phyloP scores from a whole-genome alignment of 2,113 vertebrate species.

The Corythoichthys intestinalis region DNA sequence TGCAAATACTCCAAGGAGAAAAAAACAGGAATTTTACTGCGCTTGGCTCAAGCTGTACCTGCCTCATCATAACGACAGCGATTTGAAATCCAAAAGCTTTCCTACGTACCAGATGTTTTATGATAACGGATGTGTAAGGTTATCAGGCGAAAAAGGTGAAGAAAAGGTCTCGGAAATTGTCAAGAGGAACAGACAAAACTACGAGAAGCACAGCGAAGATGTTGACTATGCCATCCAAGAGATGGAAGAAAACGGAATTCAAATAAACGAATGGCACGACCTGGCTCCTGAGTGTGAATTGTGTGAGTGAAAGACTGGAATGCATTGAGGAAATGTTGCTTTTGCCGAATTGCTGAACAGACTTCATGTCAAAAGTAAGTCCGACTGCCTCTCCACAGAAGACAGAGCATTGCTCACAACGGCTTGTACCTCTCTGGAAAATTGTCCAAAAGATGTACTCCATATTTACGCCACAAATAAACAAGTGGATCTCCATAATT shows the following conservation, averaged over 20 bases:
- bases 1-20: neutral
- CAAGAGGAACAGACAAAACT: no score
- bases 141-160: no score
- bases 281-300: neutral
- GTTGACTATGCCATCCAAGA: no score
- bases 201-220: no score
- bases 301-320: neutral
- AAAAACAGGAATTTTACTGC: neutral
- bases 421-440: no score
- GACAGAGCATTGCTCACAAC: slow-evolving; percentile 22
- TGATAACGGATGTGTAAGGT: neutral
- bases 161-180: no score
- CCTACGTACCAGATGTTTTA: neutral
- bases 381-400: neutral
- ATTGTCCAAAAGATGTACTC: no score
- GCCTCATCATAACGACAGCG: neutral
- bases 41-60: slow-evolving; percentile 11
- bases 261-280: neutral
- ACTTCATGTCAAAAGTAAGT: neutral
- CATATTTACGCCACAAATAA: no score
- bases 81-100: neutral
- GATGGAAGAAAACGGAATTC: no score
- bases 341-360: slow-evolving; percentile 46
- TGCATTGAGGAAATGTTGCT: neutral
- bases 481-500: no score